phyloP scores from a whole-genome alignment of 2,113 vertebrate species.

The Cyprinodon variegatus region DNA sequence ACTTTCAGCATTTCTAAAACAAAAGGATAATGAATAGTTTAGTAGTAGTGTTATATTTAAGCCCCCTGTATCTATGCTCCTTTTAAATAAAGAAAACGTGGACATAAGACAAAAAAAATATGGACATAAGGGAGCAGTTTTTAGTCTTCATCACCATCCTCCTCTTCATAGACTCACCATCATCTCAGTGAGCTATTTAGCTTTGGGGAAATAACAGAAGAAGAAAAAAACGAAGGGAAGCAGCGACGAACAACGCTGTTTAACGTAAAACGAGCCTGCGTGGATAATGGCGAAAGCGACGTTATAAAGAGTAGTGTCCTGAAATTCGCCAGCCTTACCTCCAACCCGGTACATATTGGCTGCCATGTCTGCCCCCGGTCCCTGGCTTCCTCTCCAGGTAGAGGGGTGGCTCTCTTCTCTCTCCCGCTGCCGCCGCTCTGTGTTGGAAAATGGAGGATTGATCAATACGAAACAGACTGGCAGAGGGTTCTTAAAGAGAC shows the following conservation, averaged over 20 bases:
- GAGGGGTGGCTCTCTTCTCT: slow-evolving; percentile 71
- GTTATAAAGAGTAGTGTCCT: slow-evolving; percentile 22
- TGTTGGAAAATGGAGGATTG: slow-evolving; percentile 88
- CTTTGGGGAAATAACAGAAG: slow-evolving; percentile 71
- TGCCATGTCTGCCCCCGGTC: slow-evolving; percentile 84
- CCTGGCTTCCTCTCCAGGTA: slow-evolving; percentile 83
- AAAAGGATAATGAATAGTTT: slow-evolving; percentile 19
- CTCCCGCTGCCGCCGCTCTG: slow-evolving; percentile 73
- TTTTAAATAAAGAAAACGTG: slow-evolving; percentile 15
- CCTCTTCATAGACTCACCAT: slow-evolving; percentile 57
- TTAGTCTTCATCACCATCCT: slow-evolving; percentile 75
- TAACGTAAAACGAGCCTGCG: slow-evolving; percentile 47
- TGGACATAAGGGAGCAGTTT: slow-evolving; percentile 32
- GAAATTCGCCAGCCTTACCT: slow-evolving; percentile 75
- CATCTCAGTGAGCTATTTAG: slow-evolving; percentile 72
- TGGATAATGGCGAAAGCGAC: slow-evolving; percentile 50
- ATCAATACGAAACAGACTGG: slow-evolving; percentile 83
- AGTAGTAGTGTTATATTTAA: slow-evolving; percentile 9
- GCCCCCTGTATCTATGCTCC: slow-evolving; percentile 25
- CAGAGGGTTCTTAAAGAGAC: slow-evolving; percentile 82
- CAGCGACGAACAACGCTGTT: slow-evolving; percentile 65
- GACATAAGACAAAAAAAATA: slow-evolving; percentile 23
- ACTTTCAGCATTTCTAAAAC: slow-evolving; percentile 60
- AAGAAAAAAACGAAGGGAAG: slow-evolving; percentile 57
- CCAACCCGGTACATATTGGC: slow-evolving; percentile 89